Evolutionary conservation across 2,113 vertebrate genomes (phyloP), one percentile per base, ranked within the genome.

Genomic region (Tinamus guttatus): DNA sequence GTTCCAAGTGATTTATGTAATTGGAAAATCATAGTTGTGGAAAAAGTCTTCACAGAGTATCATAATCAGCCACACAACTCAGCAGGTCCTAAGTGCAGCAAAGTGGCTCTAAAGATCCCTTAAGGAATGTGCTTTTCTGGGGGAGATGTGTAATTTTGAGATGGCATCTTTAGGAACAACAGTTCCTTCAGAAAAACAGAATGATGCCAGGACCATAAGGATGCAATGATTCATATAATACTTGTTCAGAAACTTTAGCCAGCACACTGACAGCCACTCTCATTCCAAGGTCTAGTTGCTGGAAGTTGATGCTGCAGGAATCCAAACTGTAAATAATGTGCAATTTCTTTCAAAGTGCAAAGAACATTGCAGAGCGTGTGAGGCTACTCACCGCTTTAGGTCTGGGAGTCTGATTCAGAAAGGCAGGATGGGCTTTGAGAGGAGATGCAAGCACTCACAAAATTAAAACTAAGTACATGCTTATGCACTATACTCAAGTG

Each of bases 1-100:
- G 96, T 95, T 96, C 95, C 92, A 95, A 94, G 94, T 96, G 92
- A 96, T 96, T 94, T 93, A 81, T 88, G 94, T 96, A 96, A 96
- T 95, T 95, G 95, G 92, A 96, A 96, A 96, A 96, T 91, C 95
- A 97, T 69, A 94, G 95, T 89, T 82, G 78, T 95, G 93, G 92
- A 87, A 89, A 93, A 84, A 30, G 52, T 58, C 84, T 92, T 93
- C 34, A 74, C 81, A 62, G 93, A 95, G 91, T 91, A 96, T 91
- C 94, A 73, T 92, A 73, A 95, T 96, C 92, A 94, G 76, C 74
- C 43, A 17, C n/a, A 2, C 34, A 24, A 34, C 95, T 68, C 94
- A 92, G 95, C 83, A 1, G 91, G 86, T 81, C 52, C 56, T 14
- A 3, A 89, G 81, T 11, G 65, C 86, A 28, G 93, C 86, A 36